Evolutionary conservation across 2,113 vertebrate species (phyloP).

Genomic region (Shinisaurus crocodilurus): DNA sequence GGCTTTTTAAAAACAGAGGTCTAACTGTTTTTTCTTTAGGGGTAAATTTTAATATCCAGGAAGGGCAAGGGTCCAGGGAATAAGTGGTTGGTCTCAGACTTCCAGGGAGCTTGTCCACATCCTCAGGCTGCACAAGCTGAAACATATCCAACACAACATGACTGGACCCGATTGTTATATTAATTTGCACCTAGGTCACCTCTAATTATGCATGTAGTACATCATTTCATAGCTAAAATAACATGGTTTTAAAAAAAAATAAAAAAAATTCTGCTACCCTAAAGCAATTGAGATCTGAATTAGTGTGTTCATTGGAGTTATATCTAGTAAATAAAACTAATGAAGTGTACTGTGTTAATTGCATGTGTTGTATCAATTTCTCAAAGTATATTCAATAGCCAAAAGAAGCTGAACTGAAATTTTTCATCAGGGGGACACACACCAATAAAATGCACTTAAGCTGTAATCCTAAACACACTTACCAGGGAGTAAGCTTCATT

Average conservation of each 20-base stretch:
- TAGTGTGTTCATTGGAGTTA: background rate
- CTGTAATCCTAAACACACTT: too few relatives aligned
- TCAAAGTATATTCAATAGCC: background rate
- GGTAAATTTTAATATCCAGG: too few relatives aligned
- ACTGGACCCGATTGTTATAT: background rate
- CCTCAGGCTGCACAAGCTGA: background rate
- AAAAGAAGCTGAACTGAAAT: background rate
- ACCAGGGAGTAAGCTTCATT: too few relatives aligned
- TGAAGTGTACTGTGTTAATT: background rate
- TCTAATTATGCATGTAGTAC: background rate
- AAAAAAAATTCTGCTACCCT: background rate
- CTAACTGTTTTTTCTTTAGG: too few relatives aligned
- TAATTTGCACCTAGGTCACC: background rate
- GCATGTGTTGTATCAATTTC: background rate
- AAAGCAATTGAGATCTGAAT: background rate
- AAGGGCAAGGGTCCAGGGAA: too few relatives aligned
- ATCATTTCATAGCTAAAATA: background rate
- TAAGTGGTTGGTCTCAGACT: too few relatives aligned
- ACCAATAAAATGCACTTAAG: too few relatives aligned
- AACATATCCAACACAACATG: background rate
- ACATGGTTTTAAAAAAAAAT: background rate
- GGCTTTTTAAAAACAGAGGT: too few relatives aligned
- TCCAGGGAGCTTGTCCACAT: background rate
- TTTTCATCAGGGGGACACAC: background rate
- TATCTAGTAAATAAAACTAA: background rate